These are phyloP conservation scores for Apeltes quadracus DNA, from an alignment of 2,113 vertebrate species.

Conservation along the genomic window DNA sequence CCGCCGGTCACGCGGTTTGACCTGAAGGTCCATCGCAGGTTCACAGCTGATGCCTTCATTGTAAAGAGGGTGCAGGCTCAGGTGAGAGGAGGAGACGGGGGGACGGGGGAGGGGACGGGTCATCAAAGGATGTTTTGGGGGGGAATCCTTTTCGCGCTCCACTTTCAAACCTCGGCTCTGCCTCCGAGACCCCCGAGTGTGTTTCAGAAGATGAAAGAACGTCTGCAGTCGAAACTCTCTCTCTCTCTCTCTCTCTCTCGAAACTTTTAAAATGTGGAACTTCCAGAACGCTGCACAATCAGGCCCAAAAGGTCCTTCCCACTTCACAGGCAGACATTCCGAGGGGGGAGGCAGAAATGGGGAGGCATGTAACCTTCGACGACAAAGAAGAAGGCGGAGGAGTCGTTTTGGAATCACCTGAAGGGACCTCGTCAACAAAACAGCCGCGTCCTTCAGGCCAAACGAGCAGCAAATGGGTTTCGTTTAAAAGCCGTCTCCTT, in stretches of 20 bases:
- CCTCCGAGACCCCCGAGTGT: constrained; percentile 34
- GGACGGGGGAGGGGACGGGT: constrained; percentile 15
- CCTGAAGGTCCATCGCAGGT: constrained; percentile 44
- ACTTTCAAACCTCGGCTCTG: constrained; percentile 53
- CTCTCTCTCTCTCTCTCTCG: too few species aligned
- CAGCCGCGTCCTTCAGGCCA: neutral
- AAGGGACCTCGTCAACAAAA: neutral
- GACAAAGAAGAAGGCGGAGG: neutral
- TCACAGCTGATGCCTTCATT: constrained; percentile 43
- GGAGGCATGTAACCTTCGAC: too few species aligned
- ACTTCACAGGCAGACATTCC: neutral
- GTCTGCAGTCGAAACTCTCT: constrained; percentile 12
- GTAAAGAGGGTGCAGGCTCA: constrained; percentile 29
- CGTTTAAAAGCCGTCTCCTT: too few species aligned
- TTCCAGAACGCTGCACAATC: constrained; percentile 6
- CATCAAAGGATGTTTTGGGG: constrained; percentile 30
- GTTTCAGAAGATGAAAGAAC: constrained; percentile 24
- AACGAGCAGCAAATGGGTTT: constrained; percentile 1
- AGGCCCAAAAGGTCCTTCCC: neutral
- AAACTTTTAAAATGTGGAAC: constrained; percentile 1
- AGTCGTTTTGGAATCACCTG: neutral
- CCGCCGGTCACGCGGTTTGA: too few species aligned
- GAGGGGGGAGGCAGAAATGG: neutral
- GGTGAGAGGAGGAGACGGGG: constrained; percentile 17
- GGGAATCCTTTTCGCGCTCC: constrained; percentile 56